A percentile compares a stretch with the other conserved stretches of the same genome.
phyloP scores from a whole-genome alignment of 2,113 vertebrate species.

The Onychostruthus taczanowskii region DNA sequence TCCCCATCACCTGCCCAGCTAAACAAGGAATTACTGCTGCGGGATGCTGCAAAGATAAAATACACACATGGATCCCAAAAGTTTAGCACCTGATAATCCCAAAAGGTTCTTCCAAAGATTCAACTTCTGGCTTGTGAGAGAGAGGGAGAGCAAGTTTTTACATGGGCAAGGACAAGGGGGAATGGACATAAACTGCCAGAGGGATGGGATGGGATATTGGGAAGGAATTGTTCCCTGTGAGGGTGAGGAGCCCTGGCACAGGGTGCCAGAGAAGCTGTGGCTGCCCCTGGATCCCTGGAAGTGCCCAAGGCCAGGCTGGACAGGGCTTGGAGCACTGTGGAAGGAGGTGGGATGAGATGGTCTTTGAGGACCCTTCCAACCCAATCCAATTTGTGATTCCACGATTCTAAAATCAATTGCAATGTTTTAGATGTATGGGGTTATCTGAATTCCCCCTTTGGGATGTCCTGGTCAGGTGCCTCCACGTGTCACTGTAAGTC shows the following conservation, averaged over 20 bases:
- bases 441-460: not conserved
- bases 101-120: not conserved
- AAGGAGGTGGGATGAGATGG: fast-evolving
- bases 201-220: not conserved
- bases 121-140: not conserved
- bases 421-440: not conserved
- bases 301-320: not conserved
- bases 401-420: not conserved
- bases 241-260: not conserved
- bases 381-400: not conserved
- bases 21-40: not conserved
- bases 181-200: not conserved
- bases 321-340: fast-evolving
- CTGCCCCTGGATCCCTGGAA: not conserved
- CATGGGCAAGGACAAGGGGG: not conserved
- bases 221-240: fast-evolving
- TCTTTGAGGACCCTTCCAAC: not conserved
- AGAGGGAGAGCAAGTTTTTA: not conserved
- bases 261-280: not conserved
- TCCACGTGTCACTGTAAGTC: not conserved
- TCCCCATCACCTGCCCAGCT: not conserved
- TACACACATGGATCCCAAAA: not conserved
- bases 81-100: not conserved
- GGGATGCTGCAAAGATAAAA: not conserved
- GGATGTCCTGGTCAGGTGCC: not conserved